Percentiles rank a stretch among this genome's conserved stretches.
Conservation (phyloP, 1,140 invertebrate species). For the Pogonognathellus flavescens region DNA sequence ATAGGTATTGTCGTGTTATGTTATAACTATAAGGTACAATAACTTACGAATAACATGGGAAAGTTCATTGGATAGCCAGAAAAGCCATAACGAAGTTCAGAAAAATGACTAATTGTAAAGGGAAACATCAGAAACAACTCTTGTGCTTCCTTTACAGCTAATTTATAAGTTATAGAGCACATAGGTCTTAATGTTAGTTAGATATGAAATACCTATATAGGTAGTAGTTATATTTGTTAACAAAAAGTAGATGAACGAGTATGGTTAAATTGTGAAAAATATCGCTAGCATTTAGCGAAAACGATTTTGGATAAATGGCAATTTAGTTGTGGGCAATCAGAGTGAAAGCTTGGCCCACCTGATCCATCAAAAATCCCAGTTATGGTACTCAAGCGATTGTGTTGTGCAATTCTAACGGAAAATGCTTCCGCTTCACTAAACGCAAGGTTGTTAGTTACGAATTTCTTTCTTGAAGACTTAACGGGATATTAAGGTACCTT, state of each 20-base stretch:
- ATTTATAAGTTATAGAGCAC: background rate
- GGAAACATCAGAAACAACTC: background rate
- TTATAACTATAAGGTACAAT: background rate
- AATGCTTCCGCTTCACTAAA: background rate
- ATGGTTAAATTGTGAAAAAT: no score
- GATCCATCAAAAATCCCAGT: slow-evolving; percentile 48
- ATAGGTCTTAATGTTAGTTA: background rate
- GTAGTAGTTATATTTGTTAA: background rate
- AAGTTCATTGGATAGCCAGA: background rate
- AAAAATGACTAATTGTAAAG: slow-evolving; percentile 20
- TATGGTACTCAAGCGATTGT: slow-evolving; percentile 13
- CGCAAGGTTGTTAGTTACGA: background rate
- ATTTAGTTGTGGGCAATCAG: slow-evolving; percentile 26
- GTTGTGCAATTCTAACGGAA: background rate
- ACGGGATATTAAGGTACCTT: no score
- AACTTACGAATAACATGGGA: background rate
- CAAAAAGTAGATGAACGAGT: no score
- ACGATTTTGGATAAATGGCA: slow-evolving; percentile 7
- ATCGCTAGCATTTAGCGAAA: background rate
- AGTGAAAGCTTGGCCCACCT: slow-evolving; percentile 28
- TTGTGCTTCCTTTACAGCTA: no score
- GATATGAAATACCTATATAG: background rate
- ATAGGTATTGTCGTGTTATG: background rate
- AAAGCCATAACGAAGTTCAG: background rate
- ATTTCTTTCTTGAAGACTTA: background rate